These are phyloP conservation scores for Notothenia coriiceps DNA, from an alignment of 2,113 vertebrate genomes.

Conservation along the genomic window DNA sequence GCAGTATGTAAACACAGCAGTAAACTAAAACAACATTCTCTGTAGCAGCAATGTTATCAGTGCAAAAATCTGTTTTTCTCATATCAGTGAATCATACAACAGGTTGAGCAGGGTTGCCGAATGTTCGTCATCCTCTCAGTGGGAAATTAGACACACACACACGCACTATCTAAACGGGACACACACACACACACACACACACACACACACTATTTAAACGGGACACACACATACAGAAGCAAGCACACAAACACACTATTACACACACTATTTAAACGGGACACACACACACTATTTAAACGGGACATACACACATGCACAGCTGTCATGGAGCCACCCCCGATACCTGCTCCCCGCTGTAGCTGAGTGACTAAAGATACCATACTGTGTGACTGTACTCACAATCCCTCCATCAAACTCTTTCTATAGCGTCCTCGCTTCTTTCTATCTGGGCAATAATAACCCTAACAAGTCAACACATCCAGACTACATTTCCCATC, in stretches of 20 bases:
- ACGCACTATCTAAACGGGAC: neutral
- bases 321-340: constrained; percentile 65
- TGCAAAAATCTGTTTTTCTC: neutral
- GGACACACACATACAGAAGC: neutral
- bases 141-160: constrained; percentile 24
- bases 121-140: constrained; percentile 37
- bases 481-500: neutral
- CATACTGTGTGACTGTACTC: constrained; percentile 28
- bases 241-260: neutral
- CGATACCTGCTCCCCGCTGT: constrained; percentile 57
- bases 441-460: neutral
- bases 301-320: constrained; percentile 11
- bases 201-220: neutral
- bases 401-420: constrained; percentile 11
- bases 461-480: constrained; percentile 13
- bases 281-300: neutral
- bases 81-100: constrained; percentile 39
- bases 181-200: neutral
- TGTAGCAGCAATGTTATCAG: neutral
- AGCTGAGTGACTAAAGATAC: constrained; percentile 50
- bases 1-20: neutral
- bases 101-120: constrained; percentile 41
- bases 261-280: neutral
- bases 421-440: neutral
- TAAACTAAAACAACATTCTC: neutral